phyloP scores from a whole-genome alignment of 2,113 vertebrate species.

The Chrysochloris asiatica region DNA sequence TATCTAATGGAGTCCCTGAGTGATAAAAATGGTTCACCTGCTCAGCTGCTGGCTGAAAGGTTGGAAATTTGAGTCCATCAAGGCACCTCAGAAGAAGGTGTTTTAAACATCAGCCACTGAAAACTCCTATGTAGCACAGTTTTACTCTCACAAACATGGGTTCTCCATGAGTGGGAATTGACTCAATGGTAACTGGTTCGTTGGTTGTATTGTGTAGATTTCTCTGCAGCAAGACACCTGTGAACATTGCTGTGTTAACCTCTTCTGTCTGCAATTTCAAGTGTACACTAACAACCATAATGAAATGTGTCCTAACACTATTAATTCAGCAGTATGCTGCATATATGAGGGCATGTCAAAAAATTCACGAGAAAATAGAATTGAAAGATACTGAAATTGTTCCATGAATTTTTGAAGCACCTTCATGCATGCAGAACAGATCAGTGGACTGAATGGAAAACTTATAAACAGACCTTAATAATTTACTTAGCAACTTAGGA shows the following conservation, averaged over 20 bases:
- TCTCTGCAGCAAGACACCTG: fast-evolving
- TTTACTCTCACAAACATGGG: no score
- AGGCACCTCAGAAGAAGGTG: not conserved
- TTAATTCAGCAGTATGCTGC: not conserved
- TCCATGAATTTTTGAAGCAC: no score
- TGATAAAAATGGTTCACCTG: not conserved
- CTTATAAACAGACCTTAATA: no score
- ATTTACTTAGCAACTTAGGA: no score
- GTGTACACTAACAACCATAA: no score
- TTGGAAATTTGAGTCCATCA: not conserved
- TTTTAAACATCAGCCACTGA: not conserved
- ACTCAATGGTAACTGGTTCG: not conserved
- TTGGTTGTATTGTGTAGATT: no score
- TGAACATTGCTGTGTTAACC: not conserved
- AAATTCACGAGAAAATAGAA: no score
- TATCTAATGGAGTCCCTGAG: no score
- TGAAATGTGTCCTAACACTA: not conserved
- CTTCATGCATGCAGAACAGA: no score
- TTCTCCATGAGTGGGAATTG: not conserved
- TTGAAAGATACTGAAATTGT: no score
- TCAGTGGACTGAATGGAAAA: not conserved
- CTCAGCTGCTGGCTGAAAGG: not conserved
- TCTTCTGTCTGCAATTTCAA: fast-evolving
- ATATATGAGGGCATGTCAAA: no score
- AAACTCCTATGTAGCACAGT: not conserved